Evolutionary conservation across 1,140 invertebrate genomes (phyloP).

Genomic region (Bombus pascuorum): DNA sequence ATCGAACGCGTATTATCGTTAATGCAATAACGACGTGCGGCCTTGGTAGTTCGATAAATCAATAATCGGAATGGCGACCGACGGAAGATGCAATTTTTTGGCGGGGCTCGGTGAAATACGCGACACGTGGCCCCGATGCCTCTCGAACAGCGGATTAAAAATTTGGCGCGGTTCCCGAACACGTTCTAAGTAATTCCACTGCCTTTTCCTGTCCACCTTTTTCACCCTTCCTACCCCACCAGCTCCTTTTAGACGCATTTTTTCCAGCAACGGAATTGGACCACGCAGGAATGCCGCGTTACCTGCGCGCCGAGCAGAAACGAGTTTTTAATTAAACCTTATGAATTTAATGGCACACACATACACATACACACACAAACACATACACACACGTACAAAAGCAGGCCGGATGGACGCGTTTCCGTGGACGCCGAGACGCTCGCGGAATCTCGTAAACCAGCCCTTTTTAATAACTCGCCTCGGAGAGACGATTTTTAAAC

Average conservation of each 20-base stretch:
- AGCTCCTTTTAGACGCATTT: neutral
- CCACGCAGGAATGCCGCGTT: neutral
- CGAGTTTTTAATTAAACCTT: constrained; percentile 53
- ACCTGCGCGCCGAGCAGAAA: constrained; percentile 17
- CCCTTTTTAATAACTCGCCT: constrained; percentile 13
- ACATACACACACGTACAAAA: neutral
- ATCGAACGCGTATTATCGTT: constrained; percentile 48
- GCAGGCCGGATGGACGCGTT: neutral
- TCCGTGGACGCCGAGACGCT: neutral
- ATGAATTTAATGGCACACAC: constrained; percentile 32
- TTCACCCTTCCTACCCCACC: too few species aligned
- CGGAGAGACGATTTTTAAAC: neutral
- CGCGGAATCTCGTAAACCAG: neutral
- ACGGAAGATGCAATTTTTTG: neutral
- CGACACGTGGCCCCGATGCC: neutral
- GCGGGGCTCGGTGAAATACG: too few species aligned
- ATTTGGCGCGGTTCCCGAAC: neutral
- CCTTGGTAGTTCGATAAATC: constrained; percentile 3
- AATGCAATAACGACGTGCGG: constrained; percentile 18
- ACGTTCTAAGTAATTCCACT: neutral
- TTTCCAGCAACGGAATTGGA: neutral
- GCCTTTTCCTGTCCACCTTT: neutral
- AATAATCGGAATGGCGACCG: constrained; percentile 5
- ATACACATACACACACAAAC: too few species aligned
- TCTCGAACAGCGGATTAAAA: constrained; percentile 4